Evolutionary conservation across 2,113 vertebrate species (phyloP).

Genomic region (Nibea coibor): DNA sequence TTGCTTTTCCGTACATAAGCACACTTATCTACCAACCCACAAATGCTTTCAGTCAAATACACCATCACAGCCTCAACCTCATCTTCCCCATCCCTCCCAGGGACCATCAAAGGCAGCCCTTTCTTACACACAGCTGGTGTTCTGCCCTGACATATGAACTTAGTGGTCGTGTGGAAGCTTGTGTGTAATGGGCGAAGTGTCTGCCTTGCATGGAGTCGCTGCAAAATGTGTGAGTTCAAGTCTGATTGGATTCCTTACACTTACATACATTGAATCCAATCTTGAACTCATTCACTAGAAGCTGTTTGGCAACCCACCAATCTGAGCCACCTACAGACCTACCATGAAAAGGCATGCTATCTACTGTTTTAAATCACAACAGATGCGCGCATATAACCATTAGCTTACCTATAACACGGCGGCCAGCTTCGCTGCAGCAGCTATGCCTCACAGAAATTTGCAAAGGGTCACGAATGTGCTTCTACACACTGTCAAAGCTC

Average conservation of each 20-base stretch:
- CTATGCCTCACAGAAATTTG: too few relatives aligned
- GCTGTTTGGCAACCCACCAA: too few relatives aligned
- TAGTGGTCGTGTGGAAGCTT: background rate
- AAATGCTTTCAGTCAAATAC: slow-evolving; percentile 5
- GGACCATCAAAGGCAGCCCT: slow-evolving; percentile 6
- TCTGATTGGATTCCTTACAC: background rate
- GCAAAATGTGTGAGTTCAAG: background rate
- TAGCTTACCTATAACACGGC: too few relatives aligned
- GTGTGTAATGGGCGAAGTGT: background rate
- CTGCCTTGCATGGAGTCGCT: background rate
- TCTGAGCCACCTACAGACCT: too few relatives aligned
- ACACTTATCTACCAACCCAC: slow-evolving; percentile 10
- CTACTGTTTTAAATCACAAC: too few relatives aligned
- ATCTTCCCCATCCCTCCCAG: background rate
- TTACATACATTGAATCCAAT: background rate
- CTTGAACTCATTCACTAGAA: background rate
- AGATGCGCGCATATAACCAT: too few relatives aligned
- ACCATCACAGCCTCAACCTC: background rate
- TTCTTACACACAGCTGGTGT: background rate
- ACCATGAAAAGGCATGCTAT: too few relatives aligned
- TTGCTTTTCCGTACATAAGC: too few relatives aligned
- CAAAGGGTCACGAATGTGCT: too few relatives aligned
- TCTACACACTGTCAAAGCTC: too few relatives aligned
- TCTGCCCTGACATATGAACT: background rate
- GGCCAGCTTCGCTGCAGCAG: too few relatives aligned